A percentile compares a stretch with the other conserved stretches of the same genome.
Evolutionary conservation across 2,113 vertebrate genomes (phyloP).

Genomic region (Castor canadensis): DNA sequence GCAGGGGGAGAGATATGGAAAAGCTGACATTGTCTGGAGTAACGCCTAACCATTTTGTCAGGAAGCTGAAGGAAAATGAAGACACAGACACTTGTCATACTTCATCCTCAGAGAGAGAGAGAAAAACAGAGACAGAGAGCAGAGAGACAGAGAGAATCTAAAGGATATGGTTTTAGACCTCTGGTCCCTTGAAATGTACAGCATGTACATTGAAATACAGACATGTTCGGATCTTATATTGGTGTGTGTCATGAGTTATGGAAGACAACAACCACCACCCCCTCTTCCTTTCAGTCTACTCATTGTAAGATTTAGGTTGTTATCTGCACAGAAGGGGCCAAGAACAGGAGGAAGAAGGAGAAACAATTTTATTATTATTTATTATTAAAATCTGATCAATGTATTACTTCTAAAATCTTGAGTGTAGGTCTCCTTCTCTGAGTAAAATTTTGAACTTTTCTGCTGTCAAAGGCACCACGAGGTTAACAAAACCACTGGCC

Average conservation of each 20-base stretch:
- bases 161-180: not conserved
- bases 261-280: too few species aligned
- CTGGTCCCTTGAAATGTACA: not conserved
- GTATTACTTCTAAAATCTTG: not conserved
- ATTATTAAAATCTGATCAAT: not conserved
- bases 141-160: too few species aligned
- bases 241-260: rapidly evolving
- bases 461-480: not conserved
- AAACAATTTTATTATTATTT: not conserved
- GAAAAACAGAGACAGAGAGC: not conserved
- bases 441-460: not conserved
- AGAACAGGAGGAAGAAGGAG: not conserved
- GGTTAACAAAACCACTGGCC: rapidly evolving
- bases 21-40: not conserved
- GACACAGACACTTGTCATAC: too few species aligned
- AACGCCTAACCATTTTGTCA: rapidly evolving
- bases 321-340: not conserved
- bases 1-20: not conserved
- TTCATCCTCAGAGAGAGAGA: not conserved
- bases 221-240: not conserved
- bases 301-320: not conserved
- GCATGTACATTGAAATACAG: not conserved
- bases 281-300: not conserved
- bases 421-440: not conserved
- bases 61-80: not conserved